phyloP scores from a whole-genome alignment of 2,797 vertebrate genomes.

The Holocentrus rufus region DNA sequence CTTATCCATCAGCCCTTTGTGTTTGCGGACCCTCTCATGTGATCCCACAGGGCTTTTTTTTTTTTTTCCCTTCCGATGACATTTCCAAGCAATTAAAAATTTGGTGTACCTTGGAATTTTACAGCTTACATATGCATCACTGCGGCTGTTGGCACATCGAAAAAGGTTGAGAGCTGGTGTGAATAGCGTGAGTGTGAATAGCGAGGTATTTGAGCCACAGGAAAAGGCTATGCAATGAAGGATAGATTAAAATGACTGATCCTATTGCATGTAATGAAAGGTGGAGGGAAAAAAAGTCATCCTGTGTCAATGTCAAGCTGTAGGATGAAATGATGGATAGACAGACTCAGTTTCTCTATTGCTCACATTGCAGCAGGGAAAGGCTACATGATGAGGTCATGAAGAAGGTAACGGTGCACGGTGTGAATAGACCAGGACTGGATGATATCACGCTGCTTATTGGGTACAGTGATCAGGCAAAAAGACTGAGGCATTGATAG shows the following conservation, averaged over 20 bases:
- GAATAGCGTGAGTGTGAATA: conserved; percentile 31
- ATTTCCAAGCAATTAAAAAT: conserved; percentile 54
- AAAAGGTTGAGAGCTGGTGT: conserved; percentile 20
- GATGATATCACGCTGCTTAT: conserved; percentile 6
- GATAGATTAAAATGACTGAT: conserved; percentile 29
- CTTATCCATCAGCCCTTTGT: conserved; percentile 55
- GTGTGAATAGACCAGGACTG: conserved; percentile 21
- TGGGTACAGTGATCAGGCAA: conserved; percentile 6
- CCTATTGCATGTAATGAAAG: not conserved
- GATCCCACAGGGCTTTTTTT: conserved; percentile 27
- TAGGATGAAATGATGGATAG: too few relatives aligned
- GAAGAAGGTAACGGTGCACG: too few relatives aligned
- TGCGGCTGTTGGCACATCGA: conserved; percentile 30
- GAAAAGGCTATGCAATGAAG: conserved; percentile 37
- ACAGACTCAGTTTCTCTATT: too few relatives aligned
- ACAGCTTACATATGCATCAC: conserved; percentile 13
- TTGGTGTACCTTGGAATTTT: conserved; percentile 32
- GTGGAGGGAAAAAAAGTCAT: conserved; percentile 3
- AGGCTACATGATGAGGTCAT: too few relatives aligned
- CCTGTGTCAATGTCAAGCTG: too few relatives aligned
- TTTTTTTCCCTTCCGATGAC: conserved; percentile 44
- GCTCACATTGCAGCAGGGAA: too few relatives aligned
- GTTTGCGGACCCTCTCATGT: conserved; percentile 27
- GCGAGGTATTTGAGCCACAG: conserved; percentile 9
- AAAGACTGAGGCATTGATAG: conserved; percentile 22